These are phyloP conservation scores for Nasonia longicornis DNA, from an alignment of 1,140 invertebrate genomes.

Conservation along the genomic window DNA sequence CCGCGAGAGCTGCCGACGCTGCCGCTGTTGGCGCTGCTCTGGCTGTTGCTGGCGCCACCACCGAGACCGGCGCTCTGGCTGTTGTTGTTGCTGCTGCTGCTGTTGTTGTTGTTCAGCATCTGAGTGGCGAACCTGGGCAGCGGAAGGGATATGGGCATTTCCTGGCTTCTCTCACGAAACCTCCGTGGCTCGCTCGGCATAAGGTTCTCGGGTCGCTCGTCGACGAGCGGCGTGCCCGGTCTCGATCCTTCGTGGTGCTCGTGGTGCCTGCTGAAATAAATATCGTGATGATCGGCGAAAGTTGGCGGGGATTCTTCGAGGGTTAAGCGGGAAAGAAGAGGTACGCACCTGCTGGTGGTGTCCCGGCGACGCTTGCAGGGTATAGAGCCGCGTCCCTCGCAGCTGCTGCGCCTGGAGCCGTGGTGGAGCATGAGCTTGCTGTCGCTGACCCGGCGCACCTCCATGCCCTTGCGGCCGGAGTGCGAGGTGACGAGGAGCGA, in stretches of 20 bases:
- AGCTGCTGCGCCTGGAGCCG: constrained; percentile 65
- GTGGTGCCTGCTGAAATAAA: constrained; percentile 60
- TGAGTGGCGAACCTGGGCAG: constrained; percentile 87
- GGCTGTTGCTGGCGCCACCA: constrained; percentile 43
- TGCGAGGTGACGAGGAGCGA: constrained; percentile 67
- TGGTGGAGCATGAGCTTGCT: constrained; percentile 68
- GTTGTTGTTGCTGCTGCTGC: constrained; percentile 38
- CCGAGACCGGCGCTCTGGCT: constrained; percentile 28
- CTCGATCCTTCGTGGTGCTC: constrained; percentile 76
- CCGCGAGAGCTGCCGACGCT: constrained; percentile 53
- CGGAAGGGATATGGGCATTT: constrained; percentile 81
- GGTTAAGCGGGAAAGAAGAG: not conserved
- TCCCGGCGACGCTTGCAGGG: constrained; percentile 66
- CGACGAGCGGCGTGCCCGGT: constrained; percentile 85
- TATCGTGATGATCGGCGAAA: not conserved
- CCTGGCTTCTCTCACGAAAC: constrained; percentile 74
- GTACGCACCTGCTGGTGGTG: constrained; percentile 57
- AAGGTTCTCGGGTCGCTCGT: constrained; percentile 83
- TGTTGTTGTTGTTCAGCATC: constrained; percentile 70
- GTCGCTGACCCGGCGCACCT: constrained; percentile 70
- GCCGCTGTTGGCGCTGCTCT: constrained; percentile 58
- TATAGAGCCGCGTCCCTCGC: constrained; percentile 66
- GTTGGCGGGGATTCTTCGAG: too few species aligned
- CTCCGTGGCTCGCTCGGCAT: constrained; percentile 79
- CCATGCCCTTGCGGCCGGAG: constrained; percentile 69